Evolutionary conservation across 2,888 invertebrate species (phyloP), one percentile per base, ranked within the genome.

Genomic region (Latrodectus elegans): DNA sequence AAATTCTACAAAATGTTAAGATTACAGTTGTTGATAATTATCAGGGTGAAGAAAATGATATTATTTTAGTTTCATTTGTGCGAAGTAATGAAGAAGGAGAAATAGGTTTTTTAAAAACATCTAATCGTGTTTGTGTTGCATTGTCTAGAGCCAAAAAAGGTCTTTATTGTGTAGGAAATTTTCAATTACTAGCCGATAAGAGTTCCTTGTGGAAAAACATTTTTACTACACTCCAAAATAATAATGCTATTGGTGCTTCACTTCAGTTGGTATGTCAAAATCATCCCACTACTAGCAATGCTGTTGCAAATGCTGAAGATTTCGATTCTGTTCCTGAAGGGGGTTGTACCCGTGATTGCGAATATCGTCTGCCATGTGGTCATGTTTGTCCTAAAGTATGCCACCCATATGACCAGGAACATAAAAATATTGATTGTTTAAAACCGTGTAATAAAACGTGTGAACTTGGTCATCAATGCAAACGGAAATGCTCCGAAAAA

Each of bases 281-380:
- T 55, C 89, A 89, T 67, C 86, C 89, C 17, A 51, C 6, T 6
- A 55, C 71, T 4, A 73, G 15, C 38, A 89, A 74, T 71, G n/a
- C 55, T 26, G 88, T 89, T 38, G 17, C 74, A 8, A 38, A n/a
- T 72, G 89, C 73, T 15, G 72, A 81, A 65, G 88, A 89, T 76
- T 89, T 89, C 76, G 77, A 82, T 65, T 55, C 64, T 67, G 84
- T 84, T 8, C 84, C 82, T 8, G 87, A 89, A 64, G 89, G 89
- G 22, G 89, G 92, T 2, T 93, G 93, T 89, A 75, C 71, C 53
- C 70, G 90, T 51, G 89, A 89, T 4, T 93, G 93, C 90, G 90
- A 91, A 22, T 81, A 88, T 77, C 84, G 91, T 51, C 90, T 92
- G 26, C 49, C 87, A 4, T 93, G 93, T 90, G 92, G 92, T 0